These are phyloP conservation scores for Tachina fera DNA, from an alignment of 2,888 invertebrate species.

Conservation along the genomic window DNA sequence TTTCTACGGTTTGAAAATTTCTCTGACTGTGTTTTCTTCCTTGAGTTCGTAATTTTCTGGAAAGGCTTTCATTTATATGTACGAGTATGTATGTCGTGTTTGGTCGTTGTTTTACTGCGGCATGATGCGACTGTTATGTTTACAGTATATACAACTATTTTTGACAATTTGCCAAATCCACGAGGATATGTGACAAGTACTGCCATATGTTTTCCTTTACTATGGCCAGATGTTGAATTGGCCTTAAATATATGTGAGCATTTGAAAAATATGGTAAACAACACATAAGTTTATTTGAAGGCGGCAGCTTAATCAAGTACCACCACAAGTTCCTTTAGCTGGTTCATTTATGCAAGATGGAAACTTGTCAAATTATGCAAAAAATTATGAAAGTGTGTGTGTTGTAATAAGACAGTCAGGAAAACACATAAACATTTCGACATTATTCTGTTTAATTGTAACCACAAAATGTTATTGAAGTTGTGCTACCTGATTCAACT, in stretches of 20 bases:
- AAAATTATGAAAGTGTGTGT: too few species aligned
- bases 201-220: constrained; percentile 13
- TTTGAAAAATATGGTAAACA: neutral
- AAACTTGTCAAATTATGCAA: too few species aligned
- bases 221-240: constrained; percentile 13
- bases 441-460: too few species aligned
- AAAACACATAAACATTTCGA: too few species aligned
- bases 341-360: too few species aligned
- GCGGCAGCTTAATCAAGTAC: too few species aligned
- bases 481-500: too few species aligned
- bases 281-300: too few species aligned
- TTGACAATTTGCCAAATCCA: constrained; percentile 55
- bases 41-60: constrained; percentile 40
- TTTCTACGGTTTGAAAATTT: constrained; percentile 34
- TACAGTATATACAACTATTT: constrained; percentile 45
- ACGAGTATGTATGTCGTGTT: constrained; percentile 41
- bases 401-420: too few species aligned
- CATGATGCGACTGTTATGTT: constrained; percentile 53
- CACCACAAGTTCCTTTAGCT: too few species aligned
- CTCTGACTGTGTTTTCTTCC: constrained; percentile 46
- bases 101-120: constrained; percentile 50
- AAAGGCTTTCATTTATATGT: constrained; percentile 30
- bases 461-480: too few species aligned
- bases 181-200: constrained; percentile 16
- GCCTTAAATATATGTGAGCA: neutral